Conservation (phyloP, 2,797 vertebrate species). For the Pseudochromis fuscus region DNA sequence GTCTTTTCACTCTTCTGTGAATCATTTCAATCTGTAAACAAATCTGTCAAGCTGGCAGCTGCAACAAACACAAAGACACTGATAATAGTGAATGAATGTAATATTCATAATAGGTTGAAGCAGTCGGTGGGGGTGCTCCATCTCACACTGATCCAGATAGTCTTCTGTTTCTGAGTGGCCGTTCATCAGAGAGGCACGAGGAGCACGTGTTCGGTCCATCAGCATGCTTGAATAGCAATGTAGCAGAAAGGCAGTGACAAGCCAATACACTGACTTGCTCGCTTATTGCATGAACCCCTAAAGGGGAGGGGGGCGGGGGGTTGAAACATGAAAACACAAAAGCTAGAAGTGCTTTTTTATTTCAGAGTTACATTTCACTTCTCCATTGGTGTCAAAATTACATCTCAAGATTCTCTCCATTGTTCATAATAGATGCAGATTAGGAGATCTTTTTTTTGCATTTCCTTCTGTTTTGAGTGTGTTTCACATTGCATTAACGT, state of each 20-base stretch:
- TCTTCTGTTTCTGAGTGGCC: slow-evolving; percentile 60
- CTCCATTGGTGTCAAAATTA: slow-evolving; percentile 15
- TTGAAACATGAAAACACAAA: slow-evolving; percentile 46
- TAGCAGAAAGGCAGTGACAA: slow-evolving; percentile 48
- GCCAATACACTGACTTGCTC: slow-evolving; percentile 39
- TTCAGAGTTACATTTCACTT: slow-evolving; percentile 27
- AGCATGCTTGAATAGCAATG: slow-evolving; percentile 39
- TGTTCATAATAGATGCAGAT: slow-evolving; percentile 56
- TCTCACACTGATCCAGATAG: slow-evolving; percentile 40
- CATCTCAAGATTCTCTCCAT: slow-evolving; percentile 24
- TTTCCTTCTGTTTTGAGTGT: slow-evolving; percentile 63
- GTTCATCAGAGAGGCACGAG: slow-evolving; percentile 44
- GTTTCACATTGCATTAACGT: slow-evolving; percentile 81
- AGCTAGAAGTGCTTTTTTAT: slow-evolving; percentile 44
- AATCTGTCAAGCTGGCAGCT: slow-evolving; percentile 17
- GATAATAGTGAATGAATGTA: slow-evolving; percentile 32
- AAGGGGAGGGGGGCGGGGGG: slow-evolving; percentile 35
- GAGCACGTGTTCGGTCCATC: slow-evolving; percentile 42
- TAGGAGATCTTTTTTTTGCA: slow-evolving; percentile 43
- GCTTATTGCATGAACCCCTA: slow-evolving; percentile 41
- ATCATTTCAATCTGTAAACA: slow-evolving; percentile 18
- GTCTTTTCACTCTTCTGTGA: slow-evolving; percentile 6
- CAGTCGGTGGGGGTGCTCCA: slow-evolving; percentile 27
- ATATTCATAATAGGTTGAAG: slow-evolving; percentile 20
- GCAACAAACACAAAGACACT: slow-evolving; percentile 20